A percentile compares a stretch with the other conserved stretches of the same genome.
Evolutionary conservation across 2,113 vertebrate species (phyloP).

Genomic region (Narcine bancroftii): DNA sequence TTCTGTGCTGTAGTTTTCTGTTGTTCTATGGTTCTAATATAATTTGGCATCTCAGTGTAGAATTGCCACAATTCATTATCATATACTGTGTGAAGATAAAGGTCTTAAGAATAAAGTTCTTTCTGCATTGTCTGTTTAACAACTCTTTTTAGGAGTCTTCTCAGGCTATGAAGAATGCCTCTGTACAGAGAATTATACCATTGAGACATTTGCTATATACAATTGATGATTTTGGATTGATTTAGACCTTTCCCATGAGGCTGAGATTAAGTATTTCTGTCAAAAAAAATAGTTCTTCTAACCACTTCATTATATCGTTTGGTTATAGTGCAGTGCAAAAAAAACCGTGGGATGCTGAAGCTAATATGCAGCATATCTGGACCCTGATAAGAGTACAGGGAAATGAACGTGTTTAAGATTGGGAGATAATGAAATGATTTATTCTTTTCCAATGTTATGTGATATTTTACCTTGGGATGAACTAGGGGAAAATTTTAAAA

Average conservation of each 20-base stretch:
- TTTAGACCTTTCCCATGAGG: not conserved
- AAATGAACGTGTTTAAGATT: not conserved
- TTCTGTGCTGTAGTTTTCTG: too few species aligned
- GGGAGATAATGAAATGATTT: not conserved
- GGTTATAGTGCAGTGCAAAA: not conserved
- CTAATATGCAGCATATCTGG: not conserved
- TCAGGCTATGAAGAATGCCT: not conserved
- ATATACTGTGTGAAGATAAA: too few species aligned
- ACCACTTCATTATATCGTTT: not conserved
- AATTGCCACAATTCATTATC: not conserved
- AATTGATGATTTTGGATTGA: not conserved
- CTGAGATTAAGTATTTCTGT: not conserved
- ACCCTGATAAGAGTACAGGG: not conserved
- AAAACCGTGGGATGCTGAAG: not conserved
- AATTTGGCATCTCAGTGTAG: not conserved
- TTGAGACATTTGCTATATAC: not conserved
- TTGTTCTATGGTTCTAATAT: too few species aligned
- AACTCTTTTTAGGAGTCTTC: not conserved
- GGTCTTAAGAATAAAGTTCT: not conserved
- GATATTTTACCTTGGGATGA: conserved; percentile 5
- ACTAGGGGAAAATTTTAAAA: not conserved
- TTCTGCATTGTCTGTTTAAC: not conserved
- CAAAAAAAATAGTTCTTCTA: not conserved
- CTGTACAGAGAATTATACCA: not conserved
- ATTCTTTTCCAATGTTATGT: not conserved